Percentiles rank a stretch among this genome's conserved stretches.
Evolutionary conservation across 2,113 vertebrate genomes (phyloP).

Genomic region (Rhombomys opimus): DNA sequence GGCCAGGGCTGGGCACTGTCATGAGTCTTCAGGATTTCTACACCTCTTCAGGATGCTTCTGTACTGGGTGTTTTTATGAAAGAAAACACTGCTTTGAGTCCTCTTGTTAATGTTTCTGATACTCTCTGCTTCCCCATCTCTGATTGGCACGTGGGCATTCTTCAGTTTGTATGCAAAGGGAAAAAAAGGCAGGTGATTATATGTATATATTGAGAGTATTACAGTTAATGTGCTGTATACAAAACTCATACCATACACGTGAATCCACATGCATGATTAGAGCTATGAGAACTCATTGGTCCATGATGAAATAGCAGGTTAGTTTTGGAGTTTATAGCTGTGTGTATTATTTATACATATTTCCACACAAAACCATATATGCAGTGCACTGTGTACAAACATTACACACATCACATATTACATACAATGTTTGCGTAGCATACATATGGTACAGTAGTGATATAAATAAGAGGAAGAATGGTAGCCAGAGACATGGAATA

Average conservation of each 20-base stretch:
- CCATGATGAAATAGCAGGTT: not conserved
- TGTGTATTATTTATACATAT: no score
- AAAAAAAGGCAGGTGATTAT: not conserved
- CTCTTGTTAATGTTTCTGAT: not conserved
- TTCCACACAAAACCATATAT: no score
- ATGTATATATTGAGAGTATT: not conserved
- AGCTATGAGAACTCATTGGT: not conserved
- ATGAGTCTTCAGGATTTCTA: fast-evolving
- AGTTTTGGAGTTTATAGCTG: not conserved
- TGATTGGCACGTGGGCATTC: fast-evolving
- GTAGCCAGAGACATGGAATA: not conserved
- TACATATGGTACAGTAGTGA: not conserved
- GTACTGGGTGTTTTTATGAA: fast-evolving
- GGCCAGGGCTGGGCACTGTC: fast-evolving
- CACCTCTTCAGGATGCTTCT: fast-evolving
- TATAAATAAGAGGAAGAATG: not conserved
- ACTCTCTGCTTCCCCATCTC: not conserved
- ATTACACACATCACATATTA: not conserved
- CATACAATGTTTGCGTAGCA: not conserved
- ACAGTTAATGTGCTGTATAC: not conserved
- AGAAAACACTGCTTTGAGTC: fast-evolving
- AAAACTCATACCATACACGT: no score
- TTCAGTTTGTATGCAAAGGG: not conserved
- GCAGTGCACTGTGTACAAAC: not conserved
- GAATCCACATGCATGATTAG: no score